Evolutionary conservation across 1,140 invertebrate species (phyloP), one percentile per base, ranked within the genome.

Genomic region (Colletes gigas): DNA sequence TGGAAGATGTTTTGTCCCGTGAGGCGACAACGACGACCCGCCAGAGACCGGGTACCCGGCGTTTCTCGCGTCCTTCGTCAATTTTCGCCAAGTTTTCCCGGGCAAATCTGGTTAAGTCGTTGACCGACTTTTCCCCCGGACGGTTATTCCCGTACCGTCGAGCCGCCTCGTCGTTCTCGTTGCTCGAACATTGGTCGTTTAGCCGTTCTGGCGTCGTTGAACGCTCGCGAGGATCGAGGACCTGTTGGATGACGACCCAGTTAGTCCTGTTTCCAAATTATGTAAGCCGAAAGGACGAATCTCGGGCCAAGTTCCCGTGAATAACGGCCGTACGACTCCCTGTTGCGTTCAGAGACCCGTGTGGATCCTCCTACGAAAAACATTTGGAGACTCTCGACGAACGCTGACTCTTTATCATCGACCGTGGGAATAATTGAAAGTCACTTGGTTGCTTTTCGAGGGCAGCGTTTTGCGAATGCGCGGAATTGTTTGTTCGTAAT

Each of bases 21-120:
- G 52, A 74, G 83, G 80, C 83, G 86, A 87, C 85, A 83, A 85
- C 86, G 81, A 87, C 73, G 68, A 62, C 59, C n/a, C 59, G n/a
- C 47, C 59, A 52, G 47, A 4, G 17, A 47, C 47, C 50, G 19
- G 47, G n/a, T 30, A 19, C 47, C 15, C 67, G 47, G 1, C 41
- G 55, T 7, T 44, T 19, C 3, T 15, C 47, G 2, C 47, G 57
- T 44, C 50, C 60, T 57, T 50, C 77, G 52, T 66, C 77, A 66
- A 79, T 79, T 79, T 79, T 79, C 77, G 8, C 39, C 73, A 79
- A 79, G 30, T 79, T 79, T 73, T 63, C 59, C 30, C 50, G 15
- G 41, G 19, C 10, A 79, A 79, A 79, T 79, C 77, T 66, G 77
- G 70, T 79, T 79, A 79, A 79, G 52, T 73, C 77, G 77, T 79